phyloP scores from a whole-genome alignment of 2,113 vertebrate species.

The Osmerus eperlanus region DNA sequence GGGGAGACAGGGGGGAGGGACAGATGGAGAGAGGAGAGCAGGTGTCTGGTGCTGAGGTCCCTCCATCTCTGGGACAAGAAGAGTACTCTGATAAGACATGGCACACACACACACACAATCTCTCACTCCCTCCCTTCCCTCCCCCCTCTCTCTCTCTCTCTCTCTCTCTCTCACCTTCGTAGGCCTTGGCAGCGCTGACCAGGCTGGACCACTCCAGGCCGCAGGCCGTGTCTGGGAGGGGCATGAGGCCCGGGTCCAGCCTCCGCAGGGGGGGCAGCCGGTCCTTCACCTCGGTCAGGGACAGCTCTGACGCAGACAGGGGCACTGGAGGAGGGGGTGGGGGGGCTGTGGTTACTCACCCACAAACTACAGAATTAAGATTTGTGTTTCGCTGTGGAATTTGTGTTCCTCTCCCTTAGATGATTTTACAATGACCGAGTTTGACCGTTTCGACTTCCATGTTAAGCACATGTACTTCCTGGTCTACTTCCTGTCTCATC shows the following conservation, averaged over 20 bases:
- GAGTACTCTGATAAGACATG: too few species aligned
- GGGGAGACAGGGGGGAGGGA: too few species aligned
- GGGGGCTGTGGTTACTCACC: background rate
- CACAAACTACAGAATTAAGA: too few species aligned
- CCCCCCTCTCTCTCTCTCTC: slow-evolving; percentile 7
- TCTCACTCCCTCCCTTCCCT: background rate
- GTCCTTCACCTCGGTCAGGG: slow-evolving; percentile 78
- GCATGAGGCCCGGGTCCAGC: slow-evolving; percentile 85
- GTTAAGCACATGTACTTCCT: too few species aligned
- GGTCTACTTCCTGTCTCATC: background rate
- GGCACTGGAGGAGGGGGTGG: slow-evolving; percentile 61
- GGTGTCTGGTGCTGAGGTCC: too few species aligned
- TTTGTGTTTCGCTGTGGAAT: too few species aligned
- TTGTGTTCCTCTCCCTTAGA: too few species aligned
- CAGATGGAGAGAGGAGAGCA: too few species aligned
- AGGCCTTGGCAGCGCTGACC: slow-evolving; percentile 87
- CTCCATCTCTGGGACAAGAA: too few species aligned
- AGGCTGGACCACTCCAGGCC: slow-evolving; percentile 91
- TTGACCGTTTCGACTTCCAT: too few species aligned
- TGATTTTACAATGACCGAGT: too few species aligned
- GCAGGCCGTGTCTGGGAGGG: slow-evolving; percentile 82
- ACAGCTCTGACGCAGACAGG: slow-evolving; percentile 83
- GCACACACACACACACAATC: background rate
- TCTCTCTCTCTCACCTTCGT: slow-evolving; percentile 76
- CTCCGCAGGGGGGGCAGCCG: slow-evolving; percentile 73